A percentile compares a stretch with the other conserved stretches of the same genome.
Conservation (phyloP, 2,888 invertebrate genomes). For the Synanthedon vespiformis region DNA sequence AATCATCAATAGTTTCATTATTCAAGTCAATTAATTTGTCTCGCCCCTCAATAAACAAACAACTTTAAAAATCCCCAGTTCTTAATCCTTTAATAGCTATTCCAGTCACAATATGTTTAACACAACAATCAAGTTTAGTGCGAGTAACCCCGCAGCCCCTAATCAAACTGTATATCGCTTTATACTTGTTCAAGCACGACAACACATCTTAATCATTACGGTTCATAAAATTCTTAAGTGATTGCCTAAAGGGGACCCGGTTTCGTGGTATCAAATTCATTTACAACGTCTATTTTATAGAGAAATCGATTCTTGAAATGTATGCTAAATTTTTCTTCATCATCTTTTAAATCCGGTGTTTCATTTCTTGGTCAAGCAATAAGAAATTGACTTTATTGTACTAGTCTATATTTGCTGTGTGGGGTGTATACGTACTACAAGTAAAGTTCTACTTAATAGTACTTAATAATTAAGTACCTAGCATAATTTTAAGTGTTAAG, state of each 20-base stretch:
- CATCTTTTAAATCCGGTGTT: no score
- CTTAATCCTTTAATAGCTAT: conserved; percentile 60
- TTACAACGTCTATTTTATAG: conserved; percentile 55
- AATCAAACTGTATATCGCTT: conserved; percentile 24
- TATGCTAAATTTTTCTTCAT: not conserved
- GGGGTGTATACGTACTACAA: no score
- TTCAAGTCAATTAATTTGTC: conserved; percentile 11
- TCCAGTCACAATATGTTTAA: conserved; percentile 62
- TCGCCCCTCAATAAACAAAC: conserved; percentile 12
- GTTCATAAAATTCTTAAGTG: conserved; percentile 69
- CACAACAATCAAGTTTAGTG: conserved; percentile 30
- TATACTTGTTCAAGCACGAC: conserved; percentile 39
- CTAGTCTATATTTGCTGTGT: no score
- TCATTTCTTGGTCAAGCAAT: no score
- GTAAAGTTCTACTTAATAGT: no score
- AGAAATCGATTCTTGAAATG: conserved; percentile 30
- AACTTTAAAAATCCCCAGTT: conserved; percentile 7
- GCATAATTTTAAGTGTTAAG: no score
- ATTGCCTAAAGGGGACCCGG: conserved; percentile 48
- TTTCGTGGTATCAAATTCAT: conserved; percentile 61
- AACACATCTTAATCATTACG: conserved; percentile 69
- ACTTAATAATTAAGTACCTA: no score
- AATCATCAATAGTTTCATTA: not conserved
- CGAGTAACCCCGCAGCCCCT: conserved; percentile 15
- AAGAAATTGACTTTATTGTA: no score